Base-by-base conservation (phyloP, 2,113 vertebrate genomes). In the Paramormyrops kingsleyae region DNA sequence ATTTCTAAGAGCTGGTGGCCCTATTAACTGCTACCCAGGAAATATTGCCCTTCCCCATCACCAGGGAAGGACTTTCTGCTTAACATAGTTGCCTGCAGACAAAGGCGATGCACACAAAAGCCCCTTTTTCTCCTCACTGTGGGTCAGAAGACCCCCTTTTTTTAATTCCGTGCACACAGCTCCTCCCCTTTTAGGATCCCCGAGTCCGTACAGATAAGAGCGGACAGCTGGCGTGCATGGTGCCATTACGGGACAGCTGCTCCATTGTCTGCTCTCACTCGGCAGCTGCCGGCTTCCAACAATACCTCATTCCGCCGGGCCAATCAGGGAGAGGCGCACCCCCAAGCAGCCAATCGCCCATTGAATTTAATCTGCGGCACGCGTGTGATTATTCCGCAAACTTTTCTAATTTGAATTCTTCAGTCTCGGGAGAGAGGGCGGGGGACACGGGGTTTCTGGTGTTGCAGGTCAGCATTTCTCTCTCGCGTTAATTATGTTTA, bases 241-340 rank as follows among this genome's bases (percentile, higher is more conserved):
- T 97, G 97, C 97, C 97, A 98, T 97, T 96, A 97, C 97, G 95
- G 96, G 98, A 99, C 99, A 99, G 99, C 99, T 99, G 98, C 98
- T 97, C 98, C 95, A 99, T 99, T 99, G 99, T 99, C 96, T 97
- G 96, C 96, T 95, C 97, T 98, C 97, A 97, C 97, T 96, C 96
- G 96, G 96, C 96, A 96, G 96, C 96, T 97, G 96, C 96, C 96
- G 95, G 94, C 94, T 95, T 93, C 90, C 94, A 98, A 98, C 98
- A 98, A 98, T 98, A 97, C 97, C 97, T 96, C 95, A 93, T 94
- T 91, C 91, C 80, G 88, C 91, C 95, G 87, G 94, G 93, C 98
- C 98, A 98, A 98, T 98, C 95, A 96, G 93, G 91, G 92, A 93
- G 91, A 89, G 95, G 96, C 94, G 87, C 93, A 92, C 91, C 90